Evolutionary conservation across 2,113 vertebrate genomes (phyloP), one percentile per base, ranked within the genome.

Genomic region (Emydocephalus ijimae): DNA sequence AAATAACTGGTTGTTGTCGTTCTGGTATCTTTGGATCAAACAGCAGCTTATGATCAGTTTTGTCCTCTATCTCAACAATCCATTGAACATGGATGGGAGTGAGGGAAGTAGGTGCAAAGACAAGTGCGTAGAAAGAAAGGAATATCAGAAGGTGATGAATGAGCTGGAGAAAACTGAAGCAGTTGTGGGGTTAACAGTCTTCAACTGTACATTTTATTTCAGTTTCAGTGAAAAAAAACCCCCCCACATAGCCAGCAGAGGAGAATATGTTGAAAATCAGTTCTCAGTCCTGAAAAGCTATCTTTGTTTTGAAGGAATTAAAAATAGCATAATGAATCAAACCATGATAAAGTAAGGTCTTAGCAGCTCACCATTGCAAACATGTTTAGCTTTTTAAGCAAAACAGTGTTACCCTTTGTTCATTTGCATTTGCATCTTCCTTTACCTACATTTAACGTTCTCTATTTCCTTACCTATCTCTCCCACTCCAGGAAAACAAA

Each of bases 401-500:
- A 74, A 74, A 74, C n/a, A 20, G 5, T 39, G 15, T 74, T n/a
- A 7, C n/a, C 14, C n/a, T 20, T 43, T 43, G 11, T 56, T 45
- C 69, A 39, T 55, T 55, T 85, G 21, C 20, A 39, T 64, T 69
- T 69, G 29, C 29, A 2, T 26, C 10, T 18, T 92, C 34, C 54
- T 45, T 43, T 43, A 81, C 7, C 74, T 81, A 81, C 34, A 21
- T 0, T 69, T 92, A 34, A 18, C 45, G 52, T 45, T 0, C 0
- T 1, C 2, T 21, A 85, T 89, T 90, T 14, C 14, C 85, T 94
- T 93, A n/a, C 64, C 54, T 26, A 34, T 88, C 74, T 57, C 89
- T 26, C 5, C 57, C 59, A 48, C 9, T 54, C 0, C 96, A 99
- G 99, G 99, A 99, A 92, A 94, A 96, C 96, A 98, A 98, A 96